A percentile compares a stretch with the other conserved stretches of the same genome.
Evolutionary conservation across 2,888 invertebrate genomes (phyloP).

Genomic region (Brachycybe producta): DNA sequence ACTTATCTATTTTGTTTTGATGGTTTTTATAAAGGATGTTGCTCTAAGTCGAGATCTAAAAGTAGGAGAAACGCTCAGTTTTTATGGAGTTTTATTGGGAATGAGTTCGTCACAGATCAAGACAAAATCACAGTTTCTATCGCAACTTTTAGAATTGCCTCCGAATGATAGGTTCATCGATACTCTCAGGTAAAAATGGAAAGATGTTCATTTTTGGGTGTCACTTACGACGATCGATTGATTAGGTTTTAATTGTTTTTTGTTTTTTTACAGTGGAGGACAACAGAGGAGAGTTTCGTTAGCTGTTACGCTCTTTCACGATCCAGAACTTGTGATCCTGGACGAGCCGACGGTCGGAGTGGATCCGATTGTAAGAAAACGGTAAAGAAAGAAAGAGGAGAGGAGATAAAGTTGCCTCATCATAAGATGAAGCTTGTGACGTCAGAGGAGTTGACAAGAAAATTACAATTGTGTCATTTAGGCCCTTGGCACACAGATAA

Average conservation of each 20-base stretch:
- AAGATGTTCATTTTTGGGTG: background rate
- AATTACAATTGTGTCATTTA: too few species aligned
- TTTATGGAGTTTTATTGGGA: background rate
- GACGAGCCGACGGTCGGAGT: slow-evolving; percentile 91
- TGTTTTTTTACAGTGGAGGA: slow-evolving; percentile 54
- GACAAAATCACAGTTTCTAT: background rate
- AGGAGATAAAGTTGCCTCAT: too few species aligned
- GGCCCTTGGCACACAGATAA: too few species aligned
- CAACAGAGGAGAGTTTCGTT: slow-evolving; percentile 83
- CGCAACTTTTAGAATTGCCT: slow-evolving; percentile 30
- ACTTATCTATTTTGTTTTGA: background rate
- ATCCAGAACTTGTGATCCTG: slow-evolving; percentile 76
- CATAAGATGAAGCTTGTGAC: too few species aligned
- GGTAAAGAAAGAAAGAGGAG: background rate
- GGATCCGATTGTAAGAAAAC: slow-evolving; percentile 55
- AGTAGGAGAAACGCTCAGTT: background rate
- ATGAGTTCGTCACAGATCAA: background rate
- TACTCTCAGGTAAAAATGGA: background rate
- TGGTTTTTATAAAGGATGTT: background rate
- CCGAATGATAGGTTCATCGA: slow-evolving; percentile 36
- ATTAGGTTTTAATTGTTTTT: slow-evolving; percentile 4
- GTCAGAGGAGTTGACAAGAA: too few species aligned
- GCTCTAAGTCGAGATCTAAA: slow-evolving; percentile 1
- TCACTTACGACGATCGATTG: background rate
- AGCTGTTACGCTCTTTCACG: slow-evolving; percentile 81